Evolutionary conservation across 2,888 invertebrate species (phyloP), one percentile per base, ranked within the genome.

Genomic region (Xylota segnis): DNA sequence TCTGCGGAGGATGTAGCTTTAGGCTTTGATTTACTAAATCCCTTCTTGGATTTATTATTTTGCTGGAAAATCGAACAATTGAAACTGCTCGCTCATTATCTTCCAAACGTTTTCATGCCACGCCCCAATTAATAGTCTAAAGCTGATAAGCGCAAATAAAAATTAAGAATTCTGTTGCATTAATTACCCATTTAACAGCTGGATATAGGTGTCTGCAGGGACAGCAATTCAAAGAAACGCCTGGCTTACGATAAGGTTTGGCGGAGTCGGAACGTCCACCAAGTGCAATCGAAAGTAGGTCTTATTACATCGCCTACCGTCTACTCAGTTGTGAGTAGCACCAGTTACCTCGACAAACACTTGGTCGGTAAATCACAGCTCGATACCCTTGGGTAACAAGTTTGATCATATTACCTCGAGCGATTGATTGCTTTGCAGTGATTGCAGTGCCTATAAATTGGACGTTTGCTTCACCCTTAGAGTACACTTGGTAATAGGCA

Each of bases 371-470:
- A 56, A 43, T 56, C 14, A 43, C 18, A 16, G 18, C 47, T 63
- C n/a, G 54, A 79, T 54, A 63, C 70, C 74, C 70, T 70, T 50
- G 54, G 50, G 63, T 40, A 56, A n/a, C 27, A 23, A 63, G 14
- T 66, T 34, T 68, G 10, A 71, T 68, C n/a, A n/a, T 70, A 65
- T 52, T 58, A 16, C 50, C n/a, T 40, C 34, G 6, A 47, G 10
- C 37, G 0, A 4, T 14, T 32, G 45, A 45, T 61, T 50, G 18
- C n/a, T 50, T 61, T 40, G 18, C 10, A n/a, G n/a, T n/a, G n/a
- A n/a, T 45, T 47, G 6, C 0, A 32, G 18, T 66, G 32, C 75
- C 63, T 84, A 84, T 84, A 84, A 76, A 84, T 76, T 75, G 37
- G 4, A 9, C n/a, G n/a, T n/a, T 66, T 71, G 65, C 10, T 40